Evolutionary conservation across 2,797 vertebrate genomes (phyloP).

Genomic region (Oophaga sylvatica): DNA sequence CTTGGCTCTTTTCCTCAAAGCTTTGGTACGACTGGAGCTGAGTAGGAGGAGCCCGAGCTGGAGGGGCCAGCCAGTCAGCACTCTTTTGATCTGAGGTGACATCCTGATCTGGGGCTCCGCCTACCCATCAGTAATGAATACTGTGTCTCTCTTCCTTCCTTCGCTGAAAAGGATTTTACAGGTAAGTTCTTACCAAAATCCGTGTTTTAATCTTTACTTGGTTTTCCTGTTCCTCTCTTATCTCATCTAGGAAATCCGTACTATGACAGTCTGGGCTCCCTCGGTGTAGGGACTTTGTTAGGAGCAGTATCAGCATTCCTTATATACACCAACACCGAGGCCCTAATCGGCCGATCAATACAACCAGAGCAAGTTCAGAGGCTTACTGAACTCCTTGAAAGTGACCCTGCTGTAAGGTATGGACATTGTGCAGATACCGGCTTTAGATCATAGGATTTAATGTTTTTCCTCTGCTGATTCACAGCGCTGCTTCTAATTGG

Average conservation of each 20-base stretch:
- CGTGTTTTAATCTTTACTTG: neutral
- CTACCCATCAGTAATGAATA: too few species aligned
- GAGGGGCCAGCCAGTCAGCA: too few species aligned
- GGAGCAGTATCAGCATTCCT: constrained; percentile 92
- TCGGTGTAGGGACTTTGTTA: constrained; percentile 91
- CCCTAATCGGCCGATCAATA: constrained; percentile 93
- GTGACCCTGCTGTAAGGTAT: constrained; percentile 92
- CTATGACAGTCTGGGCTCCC: constrained; percentile 93
- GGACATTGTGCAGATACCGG: neutral
- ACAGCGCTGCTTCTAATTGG: too few species aligned
- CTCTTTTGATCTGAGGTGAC: too few species aligned
- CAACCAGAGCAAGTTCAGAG: constrained; percentile 91
- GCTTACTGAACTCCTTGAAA: constrained; percentile 95
- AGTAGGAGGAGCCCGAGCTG: too few species aligned
- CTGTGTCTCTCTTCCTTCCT: too few species aligned
- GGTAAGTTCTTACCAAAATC: too few species aligned
- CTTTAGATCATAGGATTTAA: neutral
- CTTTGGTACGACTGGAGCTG: too few species aligned
- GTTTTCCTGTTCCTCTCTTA: neutral
- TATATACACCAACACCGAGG: constrained; percentile 97
- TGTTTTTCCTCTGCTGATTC: too few species aligned
- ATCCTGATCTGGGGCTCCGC: too few species aligned
- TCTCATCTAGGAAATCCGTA: constrained; percentile 83
- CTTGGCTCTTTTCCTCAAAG: too few species aligned
- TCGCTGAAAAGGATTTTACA: too few species aligned